Conservation (phyloP, 2,113 vertebrate species). For the Eleginops maclovinus region DNA sequence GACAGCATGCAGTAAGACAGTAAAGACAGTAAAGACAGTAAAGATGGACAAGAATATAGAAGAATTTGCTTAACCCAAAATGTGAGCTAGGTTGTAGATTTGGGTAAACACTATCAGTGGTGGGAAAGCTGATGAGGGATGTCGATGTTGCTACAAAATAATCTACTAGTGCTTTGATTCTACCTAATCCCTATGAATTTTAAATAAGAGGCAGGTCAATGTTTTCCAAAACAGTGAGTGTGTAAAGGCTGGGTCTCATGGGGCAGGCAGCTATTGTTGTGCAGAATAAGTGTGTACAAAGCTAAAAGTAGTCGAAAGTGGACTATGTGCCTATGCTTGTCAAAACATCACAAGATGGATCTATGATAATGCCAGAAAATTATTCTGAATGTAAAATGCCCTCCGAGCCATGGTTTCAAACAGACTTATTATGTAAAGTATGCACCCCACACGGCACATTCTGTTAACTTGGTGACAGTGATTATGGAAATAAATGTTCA, state of each 20-base stretch:
- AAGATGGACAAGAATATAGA: constrained; percentile 1
- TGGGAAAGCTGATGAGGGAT: background rate
- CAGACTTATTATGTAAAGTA: background rate
- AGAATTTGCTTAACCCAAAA: background rate
- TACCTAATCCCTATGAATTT: background rate
- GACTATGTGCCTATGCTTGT: background rate
- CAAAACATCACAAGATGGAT: background rate
- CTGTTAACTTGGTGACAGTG: constrained; percentile 4
- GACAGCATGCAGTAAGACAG: constrained; percentile 25
- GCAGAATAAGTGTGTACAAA: background rate
- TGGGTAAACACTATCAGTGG: background rate
- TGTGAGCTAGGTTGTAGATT: background rate
- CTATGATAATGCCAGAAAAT: background rate
- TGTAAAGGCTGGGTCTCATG: background rate
- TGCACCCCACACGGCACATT: background rate
- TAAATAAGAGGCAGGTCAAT: background rate
- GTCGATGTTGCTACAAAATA: background rate
- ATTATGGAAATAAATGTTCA: constrained; percentile 28
- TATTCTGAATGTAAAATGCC: constrained; percentile 1
- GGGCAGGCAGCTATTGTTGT: background rate
- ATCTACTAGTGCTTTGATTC: background rate
- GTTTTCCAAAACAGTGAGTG: background rate
- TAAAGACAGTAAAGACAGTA: too few species aligned
- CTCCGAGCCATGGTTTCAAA: background rate
- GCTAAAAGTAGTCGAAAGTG: background rate